Conservation (phyloP, 1,140 invertebrate genomes). For the Zaprionus gabonicus region DNA sequence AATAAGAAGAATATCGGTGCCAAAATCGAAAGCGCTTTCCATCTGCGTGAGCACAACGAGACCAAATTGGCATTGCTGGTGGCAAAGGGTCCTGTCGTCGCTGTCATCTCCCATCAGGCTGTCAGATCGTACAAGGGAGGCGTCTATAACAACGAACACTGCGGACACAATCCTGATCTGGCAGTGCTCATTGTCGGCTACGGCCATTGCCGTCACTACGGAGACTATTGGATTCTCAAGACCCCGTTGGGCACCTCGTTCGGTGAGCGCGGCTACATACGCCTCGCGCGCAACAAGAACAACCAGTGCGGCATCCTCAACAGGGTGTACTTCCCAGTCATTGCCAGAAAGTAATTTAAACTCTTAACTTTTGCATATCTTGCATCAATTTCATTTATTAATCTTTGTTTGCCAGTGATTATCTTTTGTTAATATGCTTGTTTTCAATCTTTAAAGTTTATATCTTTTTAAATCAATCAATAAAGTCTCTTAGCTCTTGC, state of each 20-base stretch:
- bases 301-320: slow-evolving; percentile 33
- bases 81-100: slow-evolving; percentile 19
- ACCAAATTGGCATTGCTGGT: background rate
- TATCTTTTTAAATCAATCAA: background rate
- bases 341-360: background rate
- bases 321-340: background rate
- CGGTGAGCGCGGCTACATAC: slow-evolving; percentile 28
- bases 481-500: background rate
- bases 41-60: slow-evolving; percentile 2
- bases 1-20: background rate
- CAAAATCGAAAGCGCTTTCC: background rate
- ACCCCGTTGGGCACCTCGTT: slow-evolving; percentile 9
- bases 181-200: slow-evolving; percentile 36
- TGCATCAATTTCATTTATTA: background rate
- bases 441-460: no score
- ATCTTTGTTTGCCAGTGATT: background rate
- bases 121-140: slow-evolving; percentile 3
- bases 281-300: slow-evolving; percentile 20
- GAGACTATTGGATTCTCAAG: slow-evolving; percentile 33
- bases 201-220: background rate
- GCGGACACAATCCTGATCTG: background rate
- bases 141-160: background rate
- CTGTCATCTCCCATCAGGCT: slow-evolving; percentile 1
- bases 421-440: background rate
- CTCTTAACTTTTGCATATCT: background rate